Base-by-base conservation (phyloP, 2,797 vertebrate species). In the Chromobotia macracanthus region DNA sequence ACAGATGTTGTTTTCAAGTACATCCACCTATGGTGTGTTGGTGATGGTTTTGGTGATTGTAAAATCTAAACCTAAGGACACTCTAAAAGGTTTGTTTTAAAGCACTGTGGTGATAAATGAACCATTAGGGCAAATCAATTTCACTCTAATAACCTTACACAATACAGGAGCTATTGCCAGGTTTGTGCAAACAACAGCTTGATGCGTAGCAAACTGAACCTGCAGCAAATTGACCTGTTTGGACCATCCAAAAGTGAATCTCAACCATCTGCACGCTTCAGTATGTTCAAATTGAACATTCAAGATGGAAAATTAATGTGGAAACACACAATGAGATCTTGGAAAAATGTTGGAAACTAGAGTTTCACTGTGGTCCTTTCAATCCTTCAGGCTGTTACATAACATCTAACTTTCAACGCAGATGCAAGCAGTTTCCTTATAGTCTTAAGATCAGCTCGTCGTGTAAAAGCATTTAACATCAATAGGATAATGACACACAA, bases 131-230 rank as follows among this genome's bases (percentile, higher is more conserved):
- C 35, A 31, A 81, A 81, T 74, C 25, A 55, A 66, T 67, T 87
- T 88, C 69, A 84, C 78, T 64, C 84, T 73, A 67, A 71, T 86
- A 74, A 88, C 85, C 79, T 56, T 72, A 80, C 64, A 44, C 58
- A 84, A 83, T 58, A 56, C 50, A 16, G 13, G 21, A 66, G 50
- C 7, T 19, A 15, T 44, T 66, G 73, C 63, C 73, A 69, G 25
- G 12, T 75, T 75, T 69, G 75, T 74, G 81, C 84, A 41, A 61
- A 84, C 82, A 51, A 66, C 73, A 48, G 28, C 77, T 58, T 19
- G 23, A 35, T 31, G 85, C 75, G 64, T 83, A 82, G 65, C 3
- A 38, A 76, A 18, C 19, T 28, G 31, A 83, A 61, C 72, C 35
- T 41, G 67, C 77, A 72, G 50, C 31, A 50, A 66, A 56, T 48